Conservation (phyloP, 2,888 invertebrate genomes). For the Hyposoter didymator region DNA sequence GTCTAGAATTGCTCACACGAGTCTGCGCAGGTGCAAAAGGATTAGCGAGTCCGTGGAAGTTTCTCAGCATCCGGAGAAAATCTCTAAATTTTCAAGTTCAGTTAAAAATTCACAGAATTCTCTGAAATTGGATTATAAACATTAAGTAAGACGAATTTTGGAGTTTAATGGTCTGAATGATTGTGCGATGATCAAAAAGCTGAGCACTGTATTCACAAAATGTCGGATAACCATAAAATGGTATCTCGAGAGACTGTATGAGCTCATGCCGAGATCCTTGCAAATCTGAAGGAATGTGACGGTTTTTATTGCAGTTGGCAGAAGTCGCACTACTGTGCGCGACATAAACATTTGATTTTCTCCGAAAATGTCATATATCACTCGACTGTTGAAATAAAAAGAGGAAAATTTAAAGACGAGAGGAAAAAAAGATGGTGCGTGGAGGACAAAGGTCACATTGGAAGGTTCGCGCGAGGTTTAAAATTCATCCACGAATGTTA, state of each 20-base stretch:
- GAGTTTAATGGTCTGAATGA: neutral
- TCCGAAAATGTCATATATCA: slow-evolving; percentile 30
- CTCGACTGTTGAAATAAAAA: neutral
- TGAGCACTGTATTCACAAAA: neutral
- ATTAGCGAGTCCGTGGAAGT: neutral
- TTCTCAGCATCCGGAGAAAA: neutral
- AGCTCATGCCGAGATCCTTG: slow-evolving; percentile 46
- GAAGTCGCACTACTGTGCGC: slow-evolving; percentile 39
- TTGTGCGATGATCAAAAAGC: neutral
- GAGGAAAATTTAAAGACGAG: neutral
- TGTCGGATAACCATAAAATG: slow-evolving; percentile 5
- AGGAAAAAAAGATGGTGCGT: neutral
- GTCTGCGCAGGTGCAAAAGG: neutral
- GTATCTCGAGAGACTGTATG: slow-evolving; percentile 28
- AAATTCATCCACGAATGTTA: slow-evolving; percentile 9
- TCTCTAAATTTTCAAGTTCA: neutral
- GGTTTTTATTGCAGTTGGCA: slow-evolving; percentile 58
- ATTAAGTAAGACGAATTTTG: neutral
- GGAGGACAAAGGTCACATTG: neutral
- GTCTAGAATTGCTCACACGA: neutral
- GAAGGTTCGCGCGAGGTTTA: slow-evolving; percentile 3
- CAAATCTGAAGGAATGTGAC: slow-evolving; percentile 67
- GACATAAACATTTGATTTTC: slow-evolving; percentile 41
- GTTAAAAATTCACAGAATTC: neutral
- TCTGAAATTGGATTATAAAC: neutral